These are phyloP conservation scores for Atherix ibis DNA, from an alignment of 2,888 invertebrate species.

Conservation along the genomic window DNA sequence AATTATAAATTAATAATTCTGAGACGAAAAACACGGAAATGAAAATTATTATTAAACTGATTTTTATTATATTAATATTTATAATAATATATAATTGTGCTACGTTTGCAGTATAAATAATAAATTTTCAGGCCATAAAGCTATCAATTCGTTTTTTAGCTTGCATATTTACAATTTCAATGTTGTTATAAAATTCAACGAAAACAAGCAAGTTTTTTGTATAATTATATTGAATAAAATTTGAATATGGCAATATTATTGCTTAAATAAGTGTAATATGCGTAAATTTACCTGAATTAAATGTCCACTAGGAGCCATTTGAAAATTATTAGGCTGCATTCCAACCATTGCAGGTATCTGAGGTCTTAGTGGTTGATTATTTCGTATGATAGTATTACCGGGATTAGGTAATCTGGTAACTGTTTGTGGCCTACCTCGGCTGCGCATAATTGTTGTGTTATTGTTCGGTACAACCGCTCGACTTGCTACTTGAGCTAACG, in stretches of 20 bases:
- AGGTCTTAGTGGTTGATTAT: slow-evolving; percentile 14
- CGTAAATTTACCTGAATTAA: slow-evolving; percentile 26
- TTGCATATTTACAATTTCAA: no score
- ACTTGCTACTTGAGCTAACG: slow-evolving; percentile 26
- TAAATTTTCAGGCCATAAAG: no score
- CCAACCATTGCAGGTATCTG: slow-evolving; percentile 22
- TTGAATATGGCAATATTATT: no score
- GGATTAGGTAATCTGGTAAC: slow-evolving; percentile 18
- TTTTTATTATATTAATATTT: no score
- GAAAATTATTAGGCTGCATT: slow-evolving; percentile 29
- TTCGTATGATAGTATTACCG: slow-evolving; percentile 12
- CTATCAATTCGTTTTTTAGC: no score
- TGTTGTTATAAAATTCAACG: no score
- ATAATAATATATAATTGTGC: no score
- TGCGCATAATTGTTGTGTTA: slow-evolving; percentile 18
- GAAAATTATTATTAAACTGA: no score
- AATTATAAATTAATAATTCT: neutral
- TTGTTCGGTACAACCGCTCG: slow-evolving; percentile 21
- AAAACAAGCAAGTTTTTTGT: no score
- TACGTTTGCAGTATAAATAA: no score
- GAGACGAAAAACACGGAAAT: neutral
- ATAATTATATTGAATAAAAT: no score
- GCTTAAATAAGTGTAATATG: no score
- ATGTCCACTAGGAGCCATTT: slow-evolving; percentile 25
- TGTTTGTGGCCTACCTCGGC: slow-evolving; percentile 24